A percentile compares a stretch with the other conserved stretches of the same genome.
Evolutionary conservation across 2,888 invertebrate species (phyloP).

Genomic region (Sacculina carcini): DNA sequence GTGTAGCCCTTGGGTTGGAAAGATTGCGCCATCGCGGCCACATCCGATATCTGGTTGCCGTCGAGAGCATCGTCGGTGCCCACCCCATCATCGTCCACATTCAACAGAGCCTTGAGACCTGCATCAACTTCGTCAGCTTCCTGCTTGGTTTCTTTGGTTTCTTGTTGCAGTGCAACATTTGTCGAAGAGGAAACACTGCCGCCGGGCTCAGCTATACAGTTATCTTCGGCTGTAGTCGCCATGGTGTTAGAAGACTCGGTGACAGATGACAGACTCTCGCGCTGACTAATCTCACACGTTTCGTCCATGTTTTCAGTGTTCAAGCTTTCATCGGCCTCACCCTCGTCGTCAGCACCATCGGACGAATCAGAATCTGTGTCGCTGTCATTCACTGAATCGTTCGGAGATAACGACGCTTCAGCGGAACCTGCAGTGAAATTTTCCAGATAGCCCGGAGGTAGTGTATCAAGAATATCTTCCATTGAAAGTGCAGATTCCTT

Average conservation of each 20-base stretch:
- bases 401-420: constrained; percentile 4
- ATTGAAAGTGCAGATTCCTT: constrained; percentile 69
- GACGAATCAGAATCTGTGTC: constrained; percentile 22
- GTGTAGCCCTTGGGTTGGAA: constrained; percentile 97
- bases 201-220: too few relatives aligned
- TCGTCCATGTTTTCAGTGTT: constrained; percentile 18
- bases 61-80: constrained; percentile 5
- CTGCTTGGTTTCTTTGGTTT: constrained; percentile 12
- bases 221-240: too few relatives aligned
- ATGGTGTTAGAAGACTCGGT: too few relatives aligned
- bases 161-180: too few relatives aligned
- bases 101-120: constrained; percentile 31
- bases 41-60: constrained; percentile 47
- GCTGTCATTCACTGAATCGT: constrained; percentile 16
- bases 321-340: constrained; percentile 18
- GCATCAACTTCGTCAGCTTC: constrained; percentile 16
- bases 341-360: constrained; percentile 16
- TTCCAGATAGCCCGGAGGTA: constrained; percentile 53
- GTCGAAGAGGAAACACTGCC: too few relatives aligned
- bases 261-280: too few relatives aligned
- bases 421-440: constrained; percentile 14
- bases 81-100: constrained; percentile 19
- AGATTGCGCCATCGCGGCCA: constrained; percentile 75
- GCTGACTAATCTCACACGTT: too few relatives aligned
- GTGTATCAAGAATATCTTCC: constrained; percentile 51